Percentiles rank a stretch among this genome's conserved stretches.
These are phyloP conservation scores for Esox niger DNA, from an alignment of 2,113 vertebrate genomes.

Conservation along the genomic window DNA sequence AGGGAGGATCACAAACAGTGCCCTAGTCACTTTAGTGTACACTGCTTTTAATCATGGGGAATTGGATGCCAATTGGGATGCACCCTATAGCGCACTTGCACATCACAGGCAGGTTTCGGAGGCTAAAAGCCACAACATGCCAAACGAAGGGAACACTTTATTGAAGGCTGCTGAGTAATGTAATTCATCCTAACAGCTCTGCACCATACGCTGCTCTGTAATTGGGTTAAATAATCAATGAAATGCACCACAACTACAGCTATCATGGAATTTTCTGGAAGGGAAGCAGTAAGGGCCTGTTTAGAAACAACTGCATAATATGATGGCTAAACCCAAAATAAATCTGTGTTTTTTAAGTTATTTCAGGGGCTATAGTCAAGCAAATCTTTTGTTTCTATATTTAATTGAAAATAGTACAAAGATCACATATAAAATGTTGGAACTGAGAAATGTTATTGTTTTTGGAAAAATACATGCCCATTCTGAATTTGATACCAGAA, in stretches of 20 bases:
- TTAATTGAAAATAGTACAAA: too few species aligned
- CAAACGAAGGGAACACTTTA: slow-evolving; percentile 43
- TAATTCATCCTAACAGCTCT: slow-evolving; percentile 57
- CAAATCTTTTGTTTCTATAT: too few species aligned
- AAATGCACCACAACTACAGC: slow-evolving; percentile 54
- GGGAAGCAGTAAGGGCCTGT: background rate
- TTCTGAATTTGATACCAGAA: too few species aligned
- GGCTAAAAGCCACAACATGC: slow-evolving; percentile 45
- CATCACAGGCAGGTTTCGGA: background rate
- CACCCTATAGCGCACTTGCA: slow-evolving; percentile 38
- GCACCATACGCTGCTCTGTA: slow-evolving; percentile 39
- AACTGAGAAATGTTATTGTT: too few species aligned
- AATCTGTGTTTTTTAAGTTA: background rate
- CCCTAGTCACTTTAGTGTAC: too few species aligned
- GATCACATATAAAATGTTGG: too few species aligned
- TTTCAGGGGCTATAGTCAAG: too few species aligned
- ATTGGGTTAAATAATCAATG: slow-evolving; percentile 59
- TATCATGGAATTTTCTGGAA: slow-evolving; percentile 39
- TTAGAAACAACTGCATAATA: slow-evolving; percentile 40
- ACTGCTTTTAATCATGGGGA: too few species aligned
- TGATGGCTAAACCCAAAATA: background rate
- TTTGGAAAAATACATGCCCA: too few species aligned
- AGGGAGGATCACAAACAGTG: too few species aligned
- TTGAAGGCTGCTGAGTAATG: slow-evolving; percentile 62
- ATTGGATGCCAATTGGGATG: slow-evolving; percentile 15